These are phyloP conservation scores for Mactromeris polynyma DNA, from an alignment of 2,888 invertebrate genomes.

Conservation along the genomic window DNA sequence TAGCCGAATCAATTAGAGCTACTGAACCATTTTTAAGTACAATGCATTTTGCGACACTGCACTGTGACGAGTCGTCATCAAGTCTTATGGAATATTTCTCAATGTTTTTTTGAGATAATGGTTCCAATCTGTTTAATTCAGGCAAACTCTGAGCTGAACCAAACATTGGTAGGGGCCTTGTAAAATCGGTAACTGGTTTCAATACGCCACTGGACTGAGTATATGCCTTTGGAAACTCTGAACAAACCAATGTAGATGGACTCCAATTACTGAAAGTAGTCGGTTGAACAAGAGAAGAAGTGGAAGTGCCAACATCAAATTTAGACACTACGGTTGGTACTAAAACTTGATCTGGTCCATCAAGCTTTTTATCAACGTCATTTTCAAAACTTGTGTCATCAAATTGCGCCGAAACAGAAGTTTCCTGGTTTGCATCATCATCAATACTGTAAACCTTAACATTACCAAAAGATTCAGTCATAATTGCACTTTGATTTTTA, in stretches of 20 bases:
- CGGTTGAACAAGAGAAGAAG: not conserved
- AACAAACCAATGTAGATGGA: not conserved
- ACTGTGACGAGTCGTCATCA: not conserved
- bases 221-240: not conserved
- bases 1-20: not conserved
- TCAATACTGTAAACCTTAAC: not conserved
- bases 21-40: slow-evolving; percentile 18
- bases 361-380: not conserved
- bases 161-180: not conserved
- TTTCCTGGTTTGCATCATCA: not conserved
- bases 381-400: too few species aligned
- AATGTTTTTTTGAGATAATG: not conserved
- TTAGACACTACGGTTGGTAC: not conserved
- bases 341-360: not conserved
- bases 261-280: not conserved
- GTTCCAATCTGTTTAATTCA: not conserved
- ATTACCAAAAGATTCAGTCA: not conserved
- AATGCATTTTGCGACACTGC: not conserved
- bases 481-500: not conserved
- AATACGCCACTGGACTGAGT: not conserved
- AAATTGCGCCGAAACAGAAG: not conserved
- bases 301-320: not conserved
- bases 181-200: not conserved
- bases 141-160: not conserved
- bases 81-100: not conserved